Evolutionary conservation across 2,888 invertebrate species (phyloP).

Genomic region (Apeira syringaria): DNA sequence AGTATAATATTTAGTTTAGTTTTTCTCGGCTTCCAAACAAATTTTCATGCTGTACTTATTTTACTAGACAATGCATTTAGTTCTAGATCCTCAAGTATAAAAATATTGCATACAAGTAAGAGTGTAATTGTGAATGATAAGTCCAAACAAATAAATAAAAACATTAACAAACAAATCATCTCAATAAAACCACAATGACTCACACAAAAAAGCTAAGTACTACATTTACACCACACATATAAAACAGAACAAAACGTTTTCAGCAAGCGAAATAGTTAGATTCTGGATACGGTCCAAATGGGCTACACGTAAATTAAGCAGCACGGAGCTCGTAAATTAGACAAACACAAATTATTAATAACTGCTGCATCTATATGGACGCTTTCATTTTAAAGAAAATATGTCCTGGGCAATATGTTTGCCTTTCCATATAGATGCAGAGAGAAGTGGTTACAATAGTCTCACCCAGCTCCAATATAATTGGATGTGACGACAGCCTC

Average conservation of each 20-base stretch:
- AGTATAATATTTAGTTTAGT: no score
- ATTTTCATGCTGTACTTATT: no score
- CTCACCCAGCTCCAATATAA: slow-evolving; percentile 95
- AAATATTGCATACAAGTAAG: no score
- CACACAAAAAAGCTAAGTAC: slow-evolving; percentile 40
- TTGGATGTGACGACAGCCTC: slow-evolving; percentile 97
- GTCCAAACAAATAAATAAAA: no score
- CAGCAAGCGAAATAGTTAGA: slow-evolving; percentile 27
- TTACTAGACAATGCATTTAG: no score
- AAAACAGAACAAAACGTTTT: slow-evolving; percentile 38
- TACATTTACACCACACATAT: slow-evolving; percentile 37
- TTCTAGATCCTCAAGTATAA: no score
- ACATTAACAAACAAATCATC: slow-evolving; percentile 35
- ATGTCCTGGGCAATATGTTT: no score
- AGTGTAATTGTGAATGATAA: no score
- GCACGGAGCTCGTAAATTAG: slow-evolving; percentile 19
- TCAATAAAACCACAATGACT: slow-evolving; percentile 30
- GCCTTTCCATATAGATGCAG: background rate
- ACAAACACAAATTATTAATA: slow-evolving; percentile 7
- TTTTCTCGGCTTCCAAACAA: no score
- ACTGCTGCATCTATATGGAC: slow-evolving; percentile 4
- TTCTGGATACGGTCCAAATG: slow-evolving; percentile 38
- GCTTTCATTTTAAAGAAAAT: no score
- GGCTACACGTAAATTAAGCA: slow-evolving; percentile 33
- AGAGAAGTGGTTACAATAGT: background rate